Percentiles rank a stretch among this genome's conserved stretches.
phyloP scores from a whole-genome alignment of 2,113 vertebrate species.

The Phalacrocorax carbo region DNA sequence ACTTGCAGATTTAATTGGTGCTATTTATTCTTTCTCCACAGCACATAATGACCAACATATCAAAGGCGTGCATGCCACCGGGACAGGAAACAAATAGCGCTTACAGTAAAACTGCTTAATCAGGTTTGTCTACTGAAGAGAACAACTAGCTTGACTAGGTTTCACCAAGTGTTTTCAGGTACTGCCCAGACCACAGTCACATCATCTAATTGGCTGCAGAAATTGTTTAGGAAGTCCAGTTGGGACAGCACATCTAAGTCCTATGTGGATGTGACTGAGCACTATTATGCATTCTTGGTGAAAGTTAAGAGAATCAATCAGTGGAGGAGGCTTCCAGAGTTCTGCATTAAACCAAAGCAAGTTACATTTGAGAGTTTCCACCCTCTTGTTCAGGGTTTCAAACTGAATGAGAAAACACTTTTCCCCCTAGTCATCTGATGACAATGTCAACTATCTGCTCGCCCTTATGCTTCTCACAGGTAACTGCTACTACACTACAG shows the following conservation, averaged over 20 bases:
- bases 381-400: background rate
- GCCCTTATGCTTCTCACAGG: fast-evolving
- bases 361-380: background rate
- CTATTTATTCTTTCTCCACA: background rate
- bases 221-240: background rate
- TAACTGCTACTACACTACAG: background rate
- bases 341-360: background rate
- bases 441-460: background rate
- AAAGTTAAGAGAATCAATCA: background rate
- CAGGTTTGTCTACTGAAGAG: background rate
- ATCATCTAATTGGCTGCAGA: background rate
- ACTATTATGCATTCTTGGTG: background rate
- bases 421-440: no score
- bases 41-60: background rate
- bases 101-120: conserved; percentile 6
- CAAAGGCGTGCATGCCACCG: background rate
- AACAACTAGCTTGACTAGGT: background rate
- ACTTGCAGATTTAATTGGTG: background rate
- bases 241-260: fast-evolving
- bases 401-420: background rate
- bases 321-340: background rate
- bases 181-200: background rate
- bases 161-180: background rate
- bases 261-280: background rate
- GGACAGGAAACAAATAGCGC: background rate